A percentile compares a stretch with the other conserved stretches of the same genome.
Conservation (phyloP, 2,797 vertebrate genomes). For the Agapornis canus region DNA sequence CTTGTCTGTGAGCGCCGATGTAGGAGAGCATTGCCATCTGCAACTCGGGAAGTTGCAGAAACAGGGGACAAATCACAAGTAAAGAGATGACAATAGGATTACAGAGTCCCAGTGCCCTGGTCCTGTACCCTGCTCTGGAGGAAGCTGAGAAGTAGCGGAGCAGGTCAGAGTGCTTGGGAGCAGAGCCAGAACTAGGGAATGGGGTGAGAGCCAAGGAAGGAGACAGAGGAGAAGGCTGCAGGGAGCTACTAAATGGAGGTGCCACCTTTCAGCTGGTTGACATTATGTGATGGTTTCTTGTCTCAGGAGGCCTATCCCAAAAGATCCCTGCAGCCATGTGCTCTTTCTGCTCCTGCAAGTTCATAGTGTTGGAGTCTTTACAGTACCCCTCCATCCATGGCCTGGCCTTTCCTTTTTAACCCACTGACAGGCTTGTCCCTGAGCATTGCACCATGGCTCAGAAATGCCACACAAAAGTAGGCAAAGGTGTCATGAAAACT, state of each 20-base stretch:
- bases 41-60: neutral
- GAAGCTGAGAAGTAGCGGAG: neutral
- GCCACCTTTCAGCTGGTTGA: neutral
- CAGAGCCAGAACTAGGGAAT: neutral
- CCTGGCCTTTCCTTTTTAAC: neutral
- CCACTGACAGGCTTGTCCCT: neutral
- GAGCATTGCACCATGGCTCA: accelerated
- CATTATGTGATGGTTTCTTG: neutral
- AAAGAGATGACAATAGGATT: neutral
- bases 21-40: neutral
- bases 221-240: neutral
- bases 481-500: neutral
- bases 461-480: neutral
- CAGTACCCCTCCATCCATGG: neutral
- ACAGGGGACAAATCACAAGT: neutral
- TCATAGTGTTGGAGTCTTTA: neutral
- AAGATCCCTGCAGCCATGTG: neutral
- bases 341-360: neutral
- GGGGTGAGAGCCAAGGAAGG: accelerated
- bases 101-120: neutral
- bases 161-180: neutral
- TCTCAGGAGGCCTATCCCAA: neutral
- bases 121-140: neutral
- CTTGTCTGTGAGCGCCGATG: neutral
- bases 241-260: neutral